phyloP scores from a whole-genome alignment of 2,113 vertebrate species.

The Malurus alboscapulatus region DNA sequence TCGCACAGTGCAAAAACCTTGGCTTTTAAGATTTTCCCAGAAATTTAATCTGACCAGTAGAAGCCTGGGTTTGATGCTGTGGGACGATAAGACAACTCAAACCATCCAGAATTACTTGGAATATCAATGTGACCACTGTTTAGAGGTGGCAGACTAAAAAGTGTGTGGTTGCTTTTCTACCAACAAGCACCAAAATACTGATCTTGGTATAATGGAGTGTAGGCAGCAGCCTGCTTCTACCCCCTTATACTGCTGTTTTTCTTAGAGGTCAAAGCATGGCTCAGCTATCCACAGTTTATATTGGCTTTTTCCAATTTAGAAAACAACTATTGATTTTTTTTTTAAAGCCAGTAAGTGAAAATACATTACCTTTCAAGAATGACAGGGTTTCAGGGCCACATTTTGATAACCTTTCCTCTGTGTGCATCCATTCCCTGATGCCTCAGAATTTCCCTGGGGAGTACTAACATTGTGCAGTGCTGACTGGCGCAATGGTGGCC shows the following conservation, averaged over 20 bases:
- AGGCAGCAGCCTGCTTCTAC: not conserved
- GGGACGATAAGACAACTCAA: not conserved
- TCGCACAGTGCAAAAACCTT: not conserved
- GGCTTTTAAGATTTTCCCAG: not conserved
- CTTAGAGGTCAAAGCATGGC: not conserved
- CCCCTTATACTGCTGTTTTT: not conserved
- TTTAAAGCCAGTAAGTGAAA: not conserved
- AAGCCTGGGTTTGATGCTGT: not conserved
- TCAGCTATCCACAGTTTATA: not conserved
- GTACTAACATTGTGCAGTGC: not conserved
- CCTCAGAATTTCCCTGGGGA: not conserved
- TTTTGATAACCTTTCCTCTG: conserved; percentile 5
- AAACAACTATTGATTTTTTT: not conserved
- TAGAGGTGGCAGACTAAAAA: not conserved
- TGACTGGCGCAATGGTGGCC: fast-evolving
- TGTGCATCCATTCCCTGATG: not conserved
- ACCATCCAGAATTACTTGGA: not conserved
- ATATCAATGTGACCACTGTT: not conserved
- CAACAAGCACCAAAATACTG: not conserved
- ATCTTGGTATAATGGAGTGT: not conserved
- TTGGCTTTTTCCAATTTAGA: not conserved
- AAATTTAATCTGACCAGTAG: not conserved
- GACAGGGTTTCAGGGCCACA: fast-evolving
- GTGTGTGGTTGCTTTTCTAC: not conserved
- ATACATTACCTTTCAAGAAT: not conserved